Conservation (phyloP, 2,888 invertebrate genomes). For the Tupiocoris notatus region DNA sequence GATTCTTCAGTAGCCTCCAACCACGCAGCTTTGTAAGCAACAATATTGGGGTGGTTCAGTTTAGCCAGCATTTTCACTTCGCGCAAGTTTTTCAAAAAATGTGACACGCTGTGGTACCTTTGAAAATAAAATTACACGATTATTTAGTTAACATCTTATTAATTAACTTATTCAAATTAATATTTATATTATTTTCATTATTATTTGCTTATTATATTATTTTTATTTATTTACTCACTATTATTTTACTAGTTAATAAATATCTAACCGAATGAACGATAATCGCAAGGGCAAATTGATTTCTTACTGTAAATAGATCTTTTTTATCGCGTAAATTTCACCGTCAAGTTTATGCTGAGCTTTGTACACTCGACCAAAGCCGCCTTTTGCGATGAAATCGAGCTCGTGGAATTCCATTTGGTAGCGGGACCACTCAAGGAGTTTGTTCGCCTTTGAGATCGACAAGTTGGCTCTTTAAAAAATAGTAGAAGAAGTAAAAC, state of each 20-base stretch:
- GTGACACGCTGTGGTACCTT: slow-evolving; percentile 64
- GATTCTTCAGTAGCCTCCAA: slow-evolving; percentile 60
- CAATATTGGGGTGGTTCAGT: slow-evolving; percentile 75
- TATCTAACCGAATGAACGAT: too few species aligned
- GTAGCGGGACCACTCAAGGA: slow-evolving; percentile 57
- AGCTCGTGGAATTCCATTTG: slow-evolving; percentile 69
- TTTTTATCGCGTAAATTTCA: slow-evolving; percentile 76
- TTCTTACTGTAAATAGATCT: slow-evolving; percentile 57
- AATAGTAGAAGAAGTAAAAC: too few species aligned
- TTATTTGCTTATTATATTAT: too few species aligned
- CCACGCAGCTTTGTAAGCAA: slow-evolving; percentile 82
- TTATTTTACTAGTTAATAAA: too few species aligned
- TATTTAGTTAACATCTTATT: too few species aligned
- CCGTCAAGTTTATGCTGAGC: slow-evolving; percentile 74
- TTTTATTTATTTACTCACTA: too few species aligned
- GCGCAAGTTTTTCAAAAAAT: slow-evolving; percentile 65
- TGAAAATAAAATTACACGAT: slow-evolving; percentile 53
- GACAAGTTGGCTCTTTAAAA: too few species aligned
- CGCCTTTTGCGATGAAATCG: slow-evolving; percentile 69
- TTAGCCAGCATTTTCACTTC: slow-evolving; percentile 80
- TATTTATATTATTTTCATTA: not conserved
- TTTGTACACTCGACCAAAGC: slow-evolving; percentile 74
- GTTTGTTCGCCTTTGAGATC: slow-evolving; percentile 2
- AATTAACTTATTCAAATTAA: too few species aligned
- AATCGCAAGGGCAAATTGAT: too few species aligned